Evolutionary conservation across 2,113 vertebrate species (phyloP).

Genomic region (Notothenia rossii): DNA sequence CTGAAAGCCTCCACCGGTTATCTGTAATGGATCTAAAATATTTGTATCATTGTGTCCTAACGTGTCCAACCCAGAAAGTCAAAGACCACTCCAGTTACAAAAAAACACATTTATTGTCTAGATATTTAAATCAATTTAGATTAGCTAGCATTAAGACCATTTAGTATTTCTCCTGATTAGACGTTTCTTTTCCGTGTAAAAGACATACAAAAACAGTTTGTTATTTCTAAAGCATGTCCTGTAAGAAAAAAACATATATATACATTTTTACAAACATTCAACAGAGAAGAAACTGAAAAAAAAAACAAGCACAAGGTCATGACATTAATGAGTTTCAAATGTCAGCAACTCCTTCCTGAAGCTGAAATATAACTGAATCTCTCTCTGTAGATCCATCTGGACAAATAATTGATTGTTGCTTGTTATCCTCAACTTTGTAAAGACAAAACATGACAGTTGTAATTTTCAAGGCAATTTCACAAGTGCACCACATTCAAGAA

Average conservation of each 20-base stretch:
- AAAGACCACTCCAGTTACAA: conserved; percentile 56
- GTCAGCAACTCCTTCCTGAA: conserved; percentile 38
- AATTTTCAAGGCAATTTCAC: conserved; percentile 27
- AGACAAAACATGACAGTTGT: conserved; percentile 7
- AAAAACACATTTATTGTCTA: conserved; percentile 82
- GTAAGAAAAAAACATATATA: conserved; percentile 93
- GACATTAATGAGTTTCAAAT: conserved; percentile 41
- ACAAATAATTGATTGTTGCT: conserved; percentile 35
- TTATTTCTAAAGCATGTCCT: conserved; percentile 94
- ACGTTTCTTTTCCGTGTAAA: conserved; percentile 77
- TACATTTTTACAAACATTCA: conserved; percentile 97
- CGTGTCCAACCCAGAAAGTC: conserved; percentile 21
- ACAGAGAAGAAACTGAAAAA: conserved; percentile 85
- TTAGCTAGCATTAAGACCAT: conserved; percentile 81
- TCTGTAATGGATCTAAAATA: neutral
- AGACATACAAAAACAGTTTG: conserved; percentile 83
- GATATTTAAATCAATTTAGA: conserved; percentile 77
- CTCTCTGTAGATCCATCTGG: conserved; percentile 15
- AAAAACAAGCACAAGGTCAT: conserved; percentile 54
- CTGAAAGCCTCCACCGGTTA: neutral
- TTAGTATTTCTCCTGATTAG: conserved; percentile 77
- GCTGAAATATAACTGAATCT: conserved; percentile 20
- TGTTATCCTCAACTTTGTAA: conserved; percentile 13
- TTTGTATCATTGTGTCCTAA: neutral
- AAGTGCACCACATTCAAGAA: conserved; percentile 27